Percentiles rank a stretch among this genome's conserved stretches.
These are phyloP conservation scores for Caenorhabditis sp. DNA, from an alignment of 2,888 invertebrate genomes.

Conservation along the genomic window DNA sequence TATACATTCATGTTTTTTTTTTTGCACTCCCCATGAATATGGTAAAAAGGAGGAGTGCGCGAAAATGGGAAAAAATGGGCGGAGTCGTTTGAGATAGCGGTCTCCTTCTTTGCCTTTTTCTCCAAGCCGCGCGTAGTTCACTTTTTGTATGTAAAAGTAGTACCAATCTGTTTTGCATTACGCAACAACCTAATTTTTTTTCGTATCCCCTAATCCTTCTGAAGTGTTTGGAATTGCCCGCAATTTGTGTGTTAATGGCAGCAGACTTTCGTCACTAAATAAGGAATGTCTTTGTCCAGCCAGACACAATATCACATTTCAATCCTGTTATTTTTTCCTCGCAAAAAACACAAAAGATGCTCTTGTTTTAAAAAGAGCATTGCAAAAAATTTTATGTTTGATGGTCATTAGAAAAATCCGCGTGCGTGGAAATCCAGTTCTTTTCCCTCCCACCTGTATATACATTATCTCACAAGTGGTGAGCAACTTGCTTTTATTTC, in stretches of 20 bases:
- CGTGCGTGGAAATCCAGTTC: too few species aligned
- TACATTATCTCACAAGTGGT: too few species aligned
- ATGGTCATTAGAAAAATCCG: too few species aligned
- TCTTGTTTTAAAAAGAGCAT: too few species aligned
- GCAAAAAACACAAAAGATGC: too few species aligned
- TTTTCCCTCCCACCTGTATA: too few species aligned
- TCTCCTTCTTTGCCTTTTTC: background rate
- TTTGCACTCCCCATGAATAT: background rate
- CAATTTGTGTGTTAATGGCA: background rate
- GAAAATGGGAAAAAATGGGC: background rate
- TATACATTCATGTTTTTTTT: background rate
- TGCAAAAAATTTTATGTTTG: background rate
- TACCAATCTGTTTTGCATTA: background rate
- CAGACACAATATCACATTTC: background rate
- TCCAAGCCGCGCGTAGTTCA: background rate
- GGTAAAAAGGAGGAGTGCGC: background rate
- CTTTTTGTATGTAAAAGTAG: background rate
- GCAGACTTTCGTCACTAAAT: background rate
- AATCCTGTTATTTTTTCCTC: background rate
- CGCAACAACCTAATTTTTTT: background rate
- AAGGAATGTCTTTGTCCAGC: too few species aligned
- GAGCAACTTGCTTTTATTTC: too few species aligned
- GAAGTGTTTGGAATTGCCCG: background rate
- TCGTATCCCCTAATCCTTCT: too few species aligned
- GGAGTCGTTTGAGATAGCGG: background rate